These are phyloP conservation scores for Arvicola amphibius DNA, from an alignment of 2,797 vertebrate genomes.

Conservation along the genomic window DNA sequence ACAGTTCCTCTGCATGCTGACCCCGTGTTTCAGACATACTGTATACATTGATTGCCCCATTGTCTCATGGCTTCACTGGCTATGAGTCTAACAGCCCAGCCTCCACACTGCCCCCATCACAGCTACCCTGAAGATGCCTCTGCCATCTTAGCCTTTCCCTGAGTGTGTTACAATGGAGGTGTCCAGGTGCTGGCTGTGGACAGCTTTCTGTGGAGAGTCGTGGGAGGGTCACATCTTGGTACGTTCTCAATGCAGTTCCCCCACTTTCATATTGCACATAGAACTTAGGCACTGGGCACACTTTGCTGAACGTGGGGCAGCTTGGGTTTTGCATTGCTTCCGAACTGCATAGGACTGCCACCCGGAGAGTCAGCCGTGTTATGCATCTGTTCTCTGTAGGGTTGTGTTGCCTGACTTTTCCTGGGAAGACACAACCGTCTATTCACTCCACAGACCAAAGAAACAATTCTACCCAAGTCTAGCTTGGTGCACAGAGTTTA, in stretches of 20 bases:
- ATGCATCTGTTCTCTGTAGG: background rate
- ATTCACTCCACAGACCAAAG: background rate
- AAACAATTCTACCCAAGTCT: background rate
- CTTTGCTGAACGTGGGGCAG: background rate
- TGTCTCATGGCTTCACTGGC: background rate
- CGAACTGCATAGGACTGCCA: background rate
- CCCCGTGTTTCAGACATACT: accelerated
- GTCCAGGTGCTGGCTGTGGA: background rate
- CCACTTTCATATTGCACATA: background rate
- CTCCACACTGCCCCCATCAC: accelerated
- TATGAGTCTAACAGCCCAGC: background rate
- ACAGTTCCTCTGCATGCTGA: background rate
- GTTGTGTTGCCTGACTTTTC: background rate
- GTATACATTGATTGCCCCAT: background rate
- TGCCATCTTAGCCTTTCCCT: background rate
- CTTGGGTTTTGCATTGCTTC: background rate
- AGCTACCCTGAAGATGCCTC: accelerated
- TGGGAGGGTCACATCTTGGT: background rate
- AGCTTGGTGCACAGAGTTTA: background rate
- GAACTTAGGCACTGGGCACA: background rate
- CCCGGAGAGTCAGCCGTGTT: background rate
- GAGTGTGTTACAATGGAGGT: background rate
- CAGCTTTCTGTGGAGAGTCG: background rate
- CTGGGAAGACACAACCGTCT: background rate
- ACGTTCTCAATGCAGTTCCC: background rate